Percentiles rank a stretch among this genome's conserved stretches.
phyloP scores from a whole-genome alignment of 2,888 invertebrate genomes.

The Lagria hirta region DNA sequence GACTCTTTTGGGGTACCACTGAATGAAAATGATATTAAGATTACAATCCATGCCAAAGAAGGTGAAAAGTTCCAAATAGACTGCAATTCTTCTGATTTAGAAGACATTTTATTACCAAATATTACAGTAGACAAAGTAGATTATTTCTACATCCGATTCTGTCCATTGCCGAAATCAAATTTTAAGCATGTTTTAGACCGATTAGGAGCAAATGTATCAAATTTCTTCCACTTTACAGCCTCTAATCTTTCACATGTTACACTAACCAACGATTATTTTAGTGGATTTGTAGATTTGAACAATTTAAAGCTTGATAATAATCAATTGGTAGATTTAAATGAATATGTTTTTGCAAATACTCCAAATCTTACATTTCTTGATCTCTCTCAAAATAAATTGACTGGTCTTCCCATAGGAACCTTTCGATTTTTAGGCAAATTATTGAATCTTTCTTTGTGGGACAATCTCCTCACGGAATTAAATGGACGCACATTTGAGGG shows the following conservation, averaged over 20 bases:
- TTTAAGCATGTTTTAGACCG: slow-evolving; percentile 56
- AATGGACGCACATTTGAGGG: slow-evolving; percentile 65
- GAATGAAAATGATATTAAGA: no score
- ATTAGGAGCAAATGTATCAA: slow-evolving; percentile 52
- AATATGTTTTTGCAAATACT: slow-evolving; percentile 32
- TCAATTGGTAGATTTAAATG: slow-evolving; percentile 17
- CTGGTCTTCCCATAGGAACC: slow-evolving; percentile 61
- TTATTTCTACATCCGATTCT: slow-evolving; percentile 58
- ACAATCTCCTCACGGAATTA: slow-evolving; percentile 53
- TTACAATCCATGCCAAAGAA: no score
- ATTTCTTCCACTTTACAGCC: slow-evolving; percentile 28
- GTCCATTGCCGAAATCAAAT: slow-evolving; percentile 57
- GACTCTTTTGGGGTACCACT: no score
- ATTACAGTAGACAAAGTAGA: slow-evolving; percentile 55
- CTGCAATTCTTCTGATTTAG: slow-evolving; percentile 32
- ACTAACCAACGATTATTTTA: slow-evolving; percentile 28
- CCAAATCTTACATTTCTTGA: slow-evolving; percentile 63
- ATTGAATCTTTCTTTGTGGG: slow-evolving; percentile 64
- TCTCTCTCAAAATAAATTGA: slow-evolving; percentile 68
- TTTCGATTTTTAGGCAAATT: slow-evolving; percentile 65
- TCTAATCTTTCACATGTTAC: slow-evolving; percentile 11
- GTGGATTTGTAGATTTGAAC: slow-evolving; percentile 20
- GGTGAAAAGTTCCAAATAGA: no score
- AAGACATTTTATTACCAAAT: slow-evolving; percentile 53
- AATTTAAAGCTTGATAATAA: slow-evolving; percentile 17